Evolutionary conservation across 2,113 vertebrate genomes (phyloP).

Genomic region (Sclerurus mexicanus): DNA sequence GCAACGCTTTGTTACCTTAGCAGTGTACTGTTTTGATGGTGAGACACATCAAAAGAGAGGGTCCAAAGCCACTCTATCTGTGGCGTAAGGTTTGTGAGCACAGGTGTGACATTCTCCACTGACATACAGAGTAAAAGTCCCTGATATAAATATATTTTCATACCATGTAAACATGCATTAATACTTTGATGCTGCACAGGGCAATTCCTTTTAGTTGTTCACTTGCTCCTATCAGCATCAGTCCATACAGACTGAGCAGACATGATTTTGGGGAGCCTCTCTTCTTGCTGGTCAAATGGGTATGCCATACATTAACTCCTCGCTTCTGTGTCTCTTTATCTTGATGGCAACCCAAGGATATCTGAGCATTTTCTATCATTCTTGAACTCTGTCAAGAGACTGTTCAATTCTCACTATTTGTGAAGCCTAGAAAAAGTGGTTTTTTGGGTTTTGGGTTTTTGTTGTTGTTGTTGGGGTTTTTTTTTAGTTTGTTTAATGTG

Average conservation of each 20-base stretch:
- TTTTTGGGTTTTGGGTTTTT: too few species aligned
- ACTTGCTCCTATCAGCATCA: not conserved
- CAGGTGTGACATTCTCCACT: not conserved
- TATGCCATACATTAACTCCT: not conserved
- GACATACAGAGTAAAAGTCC: not conserved
- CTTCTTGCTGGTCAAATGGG: not conserved
- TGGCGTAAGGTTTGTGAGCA: not conserved
- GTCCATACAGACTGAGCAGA: not conserved
- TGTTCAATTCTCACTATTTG: not conserved
- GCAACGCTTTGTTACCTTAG: not conserved
- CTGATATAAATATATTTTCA: not conserved
- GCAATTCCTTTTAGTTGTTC: not conserved
- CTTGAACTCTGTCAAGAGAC: not conserved
- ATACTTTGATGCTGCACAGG: not conserved
- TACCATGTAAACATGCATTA: not conserved
- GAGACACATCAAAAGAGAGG: not conserved
- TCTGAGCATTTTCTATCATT: not conserved
- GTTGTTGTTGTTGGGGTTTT: too few species aligned
- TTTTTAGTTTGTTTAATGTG: not conserved
- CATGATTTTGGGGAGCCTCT: not conserved
- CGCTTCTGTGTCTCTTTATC: not conserved
- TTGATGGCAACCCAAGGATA: not conserved
- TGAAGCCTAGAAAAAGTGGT: not conserved
- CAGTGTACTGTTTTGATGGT: not conserved
- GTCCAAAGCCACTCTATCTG: rapidly evolving